A percentile compares a stretch with the other conserved stretches of the same genome.
phyloP scores from a whole-genome alignment of 2,113 vertebrate species.

The Balaenoptera acutorostrata region DNA sequence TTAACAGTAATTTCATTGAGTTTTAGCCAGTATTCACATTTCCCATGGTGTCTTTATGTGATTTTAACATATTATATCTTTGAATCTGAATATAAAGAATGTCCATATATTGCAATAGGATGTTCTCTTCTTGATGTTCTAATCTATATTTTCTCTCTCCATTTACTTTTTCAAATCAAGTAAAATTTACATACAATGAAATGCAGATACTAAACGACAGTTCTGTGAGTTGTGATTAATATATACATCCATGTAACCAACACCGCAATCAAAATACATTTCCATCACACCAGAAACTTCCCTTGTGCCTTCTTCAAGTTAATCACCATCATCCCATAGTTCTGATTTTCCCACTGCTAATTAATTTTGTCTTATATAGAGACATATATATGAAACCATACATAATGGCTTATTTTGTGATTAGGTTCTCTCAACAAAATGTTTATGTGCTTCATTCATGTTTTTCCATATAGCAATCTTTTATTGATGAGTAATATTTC shows the following conservation, averaged over 20 bases:
- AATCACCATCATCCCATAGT: not conserved
- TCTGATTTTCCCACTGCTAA: not conserved
- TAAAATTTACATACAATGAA: not conserved
- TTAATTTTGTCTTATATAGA: not conserved
- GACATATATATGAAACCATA: not conserved
- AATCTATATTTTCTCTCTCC: not conserved
- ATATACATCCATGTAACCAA: not conserved
- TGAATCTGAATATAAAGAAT: not conserved
- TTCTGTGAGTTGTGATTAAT: not conserved
- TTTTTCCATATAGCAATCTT: not conserved
- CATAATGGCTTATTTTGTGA: not conserved
- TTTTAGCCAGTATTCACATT: not conserved
- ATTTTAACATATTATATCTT: not conserved
- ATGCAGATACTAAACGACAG: not conserved
- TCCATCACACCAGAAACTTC: not conserved
- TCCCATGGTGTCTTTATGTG: not conserved
- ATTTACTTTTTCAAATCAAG: not conserved
- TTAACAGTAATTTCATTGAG: not conserved
- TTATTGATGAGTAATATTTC: not conserved
- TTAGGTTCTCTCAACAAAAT: not conserved
- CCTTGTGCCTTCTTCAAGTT: not conserved
- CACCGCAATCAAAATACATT: not conserved
- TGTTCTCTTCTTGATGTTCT: not conserved
- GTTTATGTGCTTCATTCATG: not conserved
- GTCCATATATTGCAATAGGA: not conserved